Evolutionary conservation across 2,113 vertebrate species (phyloP).

Genomic region (Phodopus roborovskii): DNA sequence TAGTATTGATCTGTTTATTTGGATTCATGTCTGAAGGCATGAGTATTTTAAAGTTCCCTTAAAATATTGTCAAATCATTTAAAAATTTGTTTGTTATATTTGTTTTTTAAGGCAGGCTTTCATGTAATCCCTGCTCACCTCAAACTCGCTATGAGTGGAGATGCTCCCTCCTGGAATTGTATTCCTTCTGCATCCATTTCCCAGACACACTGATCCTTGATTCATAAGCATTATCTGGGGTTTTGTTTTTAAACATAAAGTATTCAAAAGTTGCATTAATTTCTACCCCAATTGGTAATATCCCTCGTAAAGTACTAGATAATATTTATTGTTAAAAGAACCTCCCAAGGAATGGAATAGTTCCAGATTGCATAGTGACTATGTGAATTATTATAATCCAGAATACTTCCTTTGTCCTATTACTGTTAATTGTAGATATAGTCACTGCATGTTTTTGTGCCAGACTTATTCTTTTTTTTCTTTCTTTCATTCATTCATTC

Average conservation of each 20-base stretch:
- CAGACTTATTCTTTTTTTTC: not conserved
- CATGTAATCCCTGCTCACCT: not conserved
- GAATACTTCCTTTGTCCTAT: conserved; percentile 33
- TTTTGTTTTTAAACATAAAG: not conserved
- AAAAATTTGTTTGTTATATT: not conserved
- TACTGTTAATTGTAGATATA: not conserved
- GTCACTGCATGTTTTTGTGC: not conserved
- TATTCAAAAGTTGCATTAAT: not conserved
- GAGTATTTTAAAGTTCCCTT: conserved; percentile 28
- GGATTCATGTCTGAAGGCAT: not conserved
- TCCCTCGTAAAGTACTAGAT: not conserved
- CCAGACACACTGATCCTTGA: not conserved
- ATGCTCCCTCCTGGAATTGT: not conserved
- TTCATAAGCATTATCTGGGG: conserved; percentile 3
- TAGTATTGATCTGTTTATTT: not conserved
- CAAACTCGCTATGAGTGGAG: not conserved
- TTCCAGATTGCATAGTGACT: not conserved
- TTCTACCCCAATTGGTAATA: not conserved
- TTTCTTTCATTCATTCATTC: too few species aligned
- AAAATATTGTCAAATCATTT: not conserved
- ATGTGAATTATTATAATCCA: not conserved
- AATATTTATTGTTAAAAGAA: not conserved
- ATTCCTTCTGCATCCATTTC: not conserved
- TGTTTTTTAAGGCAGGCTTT: not conserved
- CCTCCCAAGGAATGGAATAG: not conserved